These are phyloP conservation scores for Alouatta palliata DNA, from an alignment of 2,113 vertebrate genomes.

Conservation along the genomic window DNA sequence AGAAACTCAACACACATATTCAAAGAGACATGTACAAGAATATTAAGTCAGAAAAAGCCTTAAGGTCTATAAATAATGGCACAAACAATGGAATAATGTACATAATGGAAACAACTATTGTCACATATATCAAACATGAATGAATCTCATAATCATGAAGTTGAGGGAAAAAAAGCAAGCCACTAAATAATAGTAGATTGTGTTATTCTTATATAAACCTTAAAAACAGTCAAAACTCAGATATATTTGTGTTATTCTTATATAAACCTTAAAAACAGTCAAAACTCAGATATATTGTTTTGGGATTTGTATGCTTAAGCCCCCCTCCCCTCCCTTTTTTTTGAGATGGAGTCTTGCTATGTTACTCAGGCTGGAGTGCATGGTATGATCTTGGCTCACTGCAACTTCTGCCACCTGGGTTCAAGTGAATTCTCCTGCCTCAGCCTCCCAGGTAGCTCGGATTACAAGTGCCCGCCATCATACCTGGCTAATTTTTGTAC, in stretches of 20 bases:
- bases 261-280: background rate
- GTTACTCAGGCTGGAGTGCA: no score
- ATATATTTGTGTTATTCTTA: background rate
- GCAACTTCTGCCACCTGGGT: no score
- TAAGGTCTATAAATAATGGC: background rate
- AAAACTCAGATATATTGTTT: constrained; percentile 6
- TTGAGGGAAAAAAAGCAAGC: background rate
- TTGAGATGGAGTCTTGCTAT: no score
- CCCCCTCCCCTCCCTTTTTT: no score
- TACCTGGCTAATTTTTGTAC: no score
- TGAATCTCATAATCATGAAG: background rate
- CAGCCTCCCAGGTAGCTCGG: no score
- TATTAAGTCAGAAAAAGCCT: background rate
- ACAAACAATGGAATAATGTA: background rate
- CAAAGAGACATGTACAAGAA: background rate
- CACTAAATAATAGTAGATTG: background rate
- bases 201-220: background rate
- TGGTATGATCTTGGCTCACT: no score
- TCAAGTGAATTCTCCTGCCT: no score
- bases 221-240: background rate
- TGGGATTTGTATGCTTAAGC: background rate
- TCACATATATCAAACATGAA: background rate
- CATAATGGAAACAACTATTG: background rate
- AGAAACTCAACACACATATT: background rate
- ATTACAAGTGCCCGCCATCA: no score